Base-by-base conservation (phyloP, 2,888 invertebrate species). In the Glyphotaelius pellucidus region DNA sequence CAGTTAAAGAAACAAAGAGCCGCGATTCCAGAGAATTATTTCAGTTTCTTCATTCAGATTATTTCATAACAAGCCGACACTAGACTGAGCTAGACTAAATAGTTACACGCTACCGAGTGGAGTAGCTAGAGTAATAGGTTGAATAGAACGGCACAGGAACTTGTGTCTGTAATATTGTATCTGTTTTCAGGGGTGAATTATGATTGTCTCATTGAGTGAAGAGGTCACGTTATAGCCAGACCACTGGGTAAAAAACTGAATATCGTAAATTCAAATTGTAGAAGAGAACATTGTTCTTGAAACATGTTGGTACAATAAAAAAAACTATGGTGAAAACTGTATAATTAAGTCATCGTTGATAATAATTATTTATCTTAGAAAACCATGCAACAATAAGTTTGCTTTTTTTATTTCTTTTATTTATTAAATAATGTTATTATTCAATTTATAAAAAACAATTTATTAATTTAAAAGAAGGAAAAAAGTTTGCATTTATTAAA, bases 1-100 rank as follows among this genome's bases (percentile, higher is more conserved):
- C 83, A 83, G 83, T 32, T 83, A 83, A 83, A 86, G 86, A 86
- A 67, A 88, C 88, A 88, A 88, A 79, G 86, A 86, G 31, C 52
- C 32, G 79, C 30, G 35, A 79, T 67, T 67, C 88, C 67, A 88
- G 52, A 35, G n/a, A 80, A 80, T 81, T 89, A n/a, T 47, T 79
- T 67, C 38, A n/a, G 42, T 90, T 67, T 79, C 86, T 32, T 86
- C 79, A 85, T 79, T 30, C 42, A 86, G 30, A 90, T 90, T 85
- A 47, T 79, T 67, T 32, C 67, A 79, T 32, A 88, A 52, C 67
- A 67, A 67, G 67, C 67, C 67, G 67, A 7, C 9, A 67, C 67
- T 67, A 67, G 67, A 67, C 67, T n/a, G n/a, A 67, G 67, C 2
- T 67, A 67, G 67, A 67, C 67, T 5, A 67, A 67, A 67, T 14